Conservation (phyloP, 2,888 invertebrate species). For the Escarpia spicata region DNA sequence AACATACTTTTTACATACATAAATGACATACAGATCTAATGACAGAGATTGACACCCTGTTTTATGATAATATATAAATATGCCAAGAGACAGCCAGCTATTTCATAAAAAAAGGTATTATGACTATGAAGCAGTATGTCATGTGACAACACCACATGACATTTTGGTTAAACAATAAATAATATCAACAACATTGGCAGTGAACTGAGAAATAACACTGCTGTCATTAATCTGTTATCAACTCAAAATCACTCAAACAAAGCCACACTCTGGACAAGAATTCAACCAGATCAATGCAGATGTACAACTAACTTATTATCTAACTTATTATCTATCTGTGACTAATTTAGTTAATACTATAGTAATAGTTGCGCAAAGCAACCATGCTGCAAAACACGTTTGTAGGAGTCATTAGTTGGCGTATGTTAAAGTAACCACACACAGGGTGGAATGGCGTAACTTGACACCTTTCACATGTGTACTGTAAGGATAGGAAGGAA, state of each 20-base stretch:
- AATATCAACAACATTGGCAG: not conserved
- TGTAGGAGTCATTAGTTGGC: not conserved
- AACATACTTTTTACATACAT: no score
- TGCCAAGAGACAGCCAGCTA: not conserved
- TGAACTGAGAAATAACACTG: not conserved
- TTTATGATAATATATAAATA: no score
- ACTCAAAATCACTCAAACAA: not conserved
- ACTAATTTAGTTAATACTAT: not conserved
- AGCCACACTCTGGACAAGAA: not conserved
- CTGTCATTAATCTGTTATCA: not conserved
- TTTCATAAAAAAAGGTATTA: not conserved
- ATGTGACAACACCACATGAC: not conserved
- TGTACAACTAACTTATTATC: not conserved
- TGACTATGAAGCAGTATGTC: not conserved
- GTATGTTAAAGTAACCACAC: not conserved
- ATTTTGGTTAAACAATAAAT: not conserved
- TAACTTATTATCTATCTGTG: no score
- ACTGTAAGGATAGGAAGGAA: not conserved
- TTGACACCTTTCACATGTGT: not conserved
- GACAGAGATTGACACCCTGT: no score
- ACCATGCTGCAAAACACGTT: not conserved
- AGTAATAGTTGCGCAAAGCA: not conserved
- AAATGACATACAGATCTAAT: no score
- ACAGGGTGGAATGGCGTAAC: not conserved
- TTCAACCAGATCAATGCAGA: not conserved